Evolutionary conservation across 2,113 vertebrate species (phyloP).

Genomic region (Anarrhichthys ocellatus): DNA sequence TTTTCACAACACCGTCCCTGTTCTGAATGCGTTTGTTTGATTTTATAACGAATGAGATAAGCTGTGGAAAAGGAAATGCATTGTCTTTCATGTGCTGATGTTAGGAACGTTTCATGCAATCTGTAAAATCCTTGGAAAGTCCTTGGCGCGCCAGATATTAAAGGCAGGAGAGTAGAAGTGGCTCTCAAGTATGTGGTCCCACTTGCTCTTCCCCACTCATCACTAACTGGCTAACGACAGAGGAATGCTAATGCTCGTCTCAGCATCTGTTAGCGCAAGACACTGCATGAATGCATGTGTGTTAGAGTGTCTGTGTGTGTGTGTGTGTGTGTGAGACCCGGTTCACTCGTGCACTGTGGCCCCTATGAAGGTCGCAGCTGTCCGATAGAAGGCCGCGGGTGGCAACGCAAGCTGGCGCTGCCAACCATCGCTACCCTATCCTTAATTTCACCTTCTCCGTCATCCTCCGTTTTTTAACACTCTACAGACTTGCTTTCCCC

Average conservation of each 20-base stretch:
- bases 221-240: constrained; percentile 50
- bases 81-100: constrained; percentile 7
- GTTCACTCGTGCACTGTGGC: constrained; percentile 28
- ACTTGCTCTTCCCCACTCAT: constrained; percentile 44
- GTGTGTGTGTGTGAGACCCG: constrained; percentile 29
- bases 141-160: constrained; percentile 38
- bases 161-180: constrained; percentile 36
- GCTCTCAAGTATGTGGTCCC: constrained; percentile 38
- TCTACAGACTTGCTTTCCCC: background rate
- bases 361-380: constrained; percentile 68
- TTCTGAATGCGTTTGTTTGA: background rate
- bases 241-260: constrained; percentile 63
- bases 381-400: constrained; percentile 52
- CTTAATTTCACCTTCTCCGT: constrained; percentile 64
- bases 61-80: background rate
- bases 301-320: constrained; percentile 3
- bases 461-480: constrained; percentile 13
- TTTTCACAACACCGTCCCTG: background rate
- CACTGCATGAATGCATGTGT: background rate
- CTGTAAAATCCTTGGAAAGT: constrained; percentile 51
- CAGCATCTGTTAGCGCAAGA: constrained; percentile 40
- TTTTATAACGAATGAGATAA: background rate
- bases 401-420: constrained; percentile 66
- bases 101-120: constrained; percentile 7
- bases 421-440: constrained; percentile 39